Percentiles rank a stretch among this genome's conserved stretches.
phyloP scores from a whole-genome alignment of 2,113 vertebrate genomes.

The Paramormyrops kingsleyae region DNA sequence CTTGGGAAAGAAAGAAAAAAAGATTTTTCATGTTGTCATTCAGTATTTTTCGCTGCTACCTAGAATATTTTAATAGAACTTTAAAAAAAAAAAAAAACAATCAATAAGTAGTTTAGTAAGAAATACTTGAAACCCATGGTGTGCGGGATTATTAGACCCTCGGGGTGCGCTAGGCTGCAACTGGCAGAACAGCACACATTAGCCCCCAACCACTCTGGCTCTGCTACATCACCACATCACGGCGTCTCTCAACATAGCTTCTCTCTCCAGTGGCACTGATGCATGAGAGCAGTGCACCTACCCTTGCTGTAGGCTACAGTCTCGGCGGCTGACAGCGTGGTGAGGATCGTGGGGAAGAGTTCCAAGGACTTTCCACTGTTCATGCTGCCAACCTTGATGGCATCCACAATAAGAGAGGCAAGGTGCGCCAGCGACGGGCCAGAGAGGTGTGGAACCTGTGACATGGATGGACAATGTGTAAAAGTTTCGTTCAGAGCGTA shows the following conservation, averaged over 20 bases:
- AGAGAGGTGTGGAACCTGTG: constrained; percentile 70
- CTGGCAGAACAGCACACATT: neutral
- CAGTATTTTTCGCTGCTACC: neutral
- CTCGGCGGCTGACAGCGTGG: constrained; percentile 72
- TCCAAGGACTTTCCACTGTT: constrained; percentile 84
- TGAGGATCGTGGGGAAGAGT: constrained; percentile 82
- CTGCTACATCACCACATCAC: neutral
- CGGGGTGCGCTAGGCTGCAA: neutral
- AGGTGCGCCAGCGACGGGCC: constrained; percentile 68
- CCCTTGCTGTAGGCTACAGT: constrained; percentile 78
- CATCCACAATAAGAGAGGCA: constrained; percentile 72
- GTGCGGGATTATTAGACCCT: neutral
- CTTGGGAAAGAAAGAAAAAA: constrained; percentile 48
- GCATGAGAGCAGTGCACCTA: constrained; percentile 38
- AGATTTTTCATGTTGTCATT: neutral
- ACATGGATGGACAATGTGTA: neutral
- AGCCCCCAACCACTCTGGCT: neutral
- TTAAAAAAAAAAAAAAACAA: neutral
- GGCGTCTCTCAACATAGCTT: neutral
- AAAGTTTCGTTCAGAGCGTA: neutral
- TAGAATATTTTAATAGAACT: neutral
- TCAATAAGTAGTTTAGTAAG: neutral
- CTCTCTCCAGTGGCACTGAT: neutral
- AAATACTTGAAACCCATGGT: neutral
- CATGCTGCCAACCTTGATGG: constrained; percentile 71